Base-by-base conservation (phyloP, 2,888 invertebrate genomes). In the Calameuta idolon region DNA sequence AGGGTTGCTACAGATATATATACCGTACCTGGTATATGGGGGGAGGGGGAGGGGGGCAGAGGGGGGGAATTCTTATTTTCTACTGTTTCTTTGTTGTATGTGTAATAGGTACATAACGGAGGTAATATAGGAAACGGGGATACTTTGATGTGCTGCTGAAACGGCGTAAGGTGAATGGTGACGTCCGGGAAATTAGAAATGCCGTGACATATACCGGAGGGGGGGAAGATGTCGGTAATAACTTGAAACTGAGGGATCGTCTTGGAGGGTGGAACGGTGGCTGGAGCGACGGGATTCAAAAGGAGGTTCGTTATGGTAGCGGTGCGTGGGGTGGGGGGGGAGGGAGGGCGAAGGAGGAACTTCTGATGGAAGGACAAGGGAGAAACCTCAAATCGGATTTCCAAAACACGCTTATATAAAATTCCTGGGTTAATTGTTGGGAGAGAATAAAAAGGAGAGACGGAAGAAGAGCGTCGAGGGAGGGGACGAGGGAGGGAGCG, bases 321-420 rank as follows among this genome's bases (percentile, higher is more conserved):
- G 23, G 23, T 55, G 77, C 31, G 75, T n/a, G 3, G 37, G 31
- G 35, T n/a, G 68, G n/a, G n/a, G n/a, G n/a, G n/a, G n/a, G n/a
- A n/a, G n/a, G n/a, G n/a, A n/a, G n/a, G n/a, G 34, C 75, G 34
- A 34, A 33, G 68, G 71, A 35, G 11, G 68, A 35, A 15, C 31
- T 34, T n/a, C 69, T 37, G 71, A 31, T 35, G 74, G 74, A 74
- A 76, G 76, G 69, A 73, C 34, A 30, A 12, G 37, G 79, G 79
- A 75, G 75, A 79, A 79, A 77, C 79, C 76, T 81, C 80, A 85
- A 88, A 88, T 87, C 85, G 82, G 83, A 85, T 88, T 88, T 87
- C 79, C 82, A 79, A 83, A 82, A 83, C 79, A 75, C 80, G 80
- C 79, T 84, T 82, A 85, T 82, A 81, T 81, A 86, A 81, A 81